Evolutionary conservation across 2,797 vertebrate species (phyloP), one percentile per base, ranked within the genome.

Genomic region (Phaenicophaeus curvirostris): DNA sequence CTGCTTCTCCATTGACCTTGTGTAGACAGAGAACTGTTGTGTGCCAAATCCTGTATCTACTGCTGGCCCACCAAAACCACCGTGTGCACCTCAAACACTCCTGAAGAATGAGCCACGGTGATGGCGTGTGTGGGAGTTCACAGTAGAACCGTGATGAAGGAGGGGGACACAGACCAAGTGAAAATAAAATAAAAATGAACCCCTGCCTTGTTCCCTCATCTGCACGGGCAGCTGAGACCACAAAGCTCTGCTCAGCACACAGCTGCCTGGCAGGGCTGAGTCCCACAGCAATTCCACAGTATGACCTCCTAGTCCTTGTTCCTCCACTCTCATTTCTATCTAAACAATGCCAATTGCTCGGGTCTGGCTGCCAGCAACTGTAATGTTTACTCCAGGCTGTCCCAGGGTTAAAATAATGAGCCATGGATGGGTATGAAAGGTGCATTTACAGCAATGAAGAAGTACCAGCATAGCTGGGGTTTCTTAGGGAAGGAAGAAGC

Each of bases 211-310:
- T 5, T 83, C 81, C n/a, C 48, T 78, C 89, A 75, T 93, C 86
- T 89, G 92, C 78, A 77, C 6, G 33, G 92, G 87, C 94, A 96
- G 85, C 89, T 88, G 85, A 93, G 59, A 31, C 39, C 87, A 86
- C 82, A 84, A 15, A 93, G 75, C 73, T 86, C 73, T 77, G 72
- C 91, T 83, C 42, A 88, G 91, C 82, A 15, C 67, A 41, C 94
- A 97, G 95, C 89, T 95, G 94, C 87, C 89, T 90, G 92, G 82
- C 89, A 93, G 79, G 76, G 63, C 87, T 63, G 67, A 73, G 53
- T 89, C 95, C 89, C 85, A 72, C 55, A 76, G 83, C 48, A 81
- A 92, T 96, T 93, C 94, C 93, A 69, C 67, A 53, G 63, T 27
- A 51, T 88, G 95, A 90, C 94, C 95, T 93, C 85, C 66, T 39